Evolutionary conservation across 2,888 invertebrate species (phyloP).

Genomic region (Hemistola chrysoprasaria): DNA sequence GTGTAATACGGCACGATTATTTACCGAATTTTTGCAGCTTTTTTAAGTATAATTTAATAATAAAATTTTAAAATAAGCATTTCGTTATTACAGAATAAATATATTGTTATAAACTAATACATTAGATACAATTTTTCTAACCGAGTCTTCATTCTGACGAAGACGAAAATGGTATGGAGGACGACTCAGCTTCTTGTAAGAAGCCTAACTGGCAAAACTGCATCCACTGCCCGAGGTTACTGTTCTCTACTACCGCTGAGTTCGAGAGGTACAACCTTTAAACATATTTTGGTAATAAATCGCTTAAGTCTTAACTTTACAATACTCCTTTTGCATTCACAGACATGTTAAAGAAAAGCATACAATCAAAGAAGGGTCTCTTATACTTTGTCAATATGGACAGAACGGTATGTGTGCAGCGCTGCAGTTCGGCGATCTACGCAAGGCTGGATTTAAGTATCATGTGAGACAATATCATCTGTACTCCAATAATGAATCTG

Average conservation of each 20-base stretch:
- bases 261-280: slow-evolving; percentile 82
- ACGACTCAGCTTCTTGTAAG: slow-evolving; percentile 55
- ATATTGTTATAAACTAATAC: neutral
- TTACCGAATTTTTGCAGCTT: no score
- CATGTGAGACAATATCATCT: slow-evolving; percentile 89
- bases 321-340: slow-evolving; percentile 45
- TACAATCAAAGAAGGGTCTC: slow-evolving; percentile 92
- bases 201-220: slow-evolving; percentile 84
- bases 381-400: slow-evolving; percentile 93
- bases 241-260: slow-evolving; percentile 81
- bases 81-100: no score
- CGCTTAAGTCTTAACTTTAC: neutral
- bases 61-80: no score
- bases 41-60: no score
- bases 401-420: slow-evolving; percentile 93
- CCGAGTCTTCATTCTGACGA: slow-evolving; percentile 17
- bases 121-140: slow-evolving; percentile 10
- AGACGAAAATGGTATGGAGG: slow-evolving; percentile 76
- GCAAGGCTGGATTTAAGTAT: slow-evolving; percentile 93
- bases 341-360: slow-evolving; percentile 91
- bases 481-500: slow-evolving; percentile 56
- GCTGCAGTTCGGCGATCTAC: slow-evolving; percentile 93
- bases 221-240: slow-evolving; percentile 82
- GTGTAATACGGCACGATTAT: no score
- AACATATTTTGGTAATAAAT: neutral